Evolutionary conservation across 2,888 invertebrate genomes (phyloP).

Genomic region (Sminthurinus aureus): DNA sequence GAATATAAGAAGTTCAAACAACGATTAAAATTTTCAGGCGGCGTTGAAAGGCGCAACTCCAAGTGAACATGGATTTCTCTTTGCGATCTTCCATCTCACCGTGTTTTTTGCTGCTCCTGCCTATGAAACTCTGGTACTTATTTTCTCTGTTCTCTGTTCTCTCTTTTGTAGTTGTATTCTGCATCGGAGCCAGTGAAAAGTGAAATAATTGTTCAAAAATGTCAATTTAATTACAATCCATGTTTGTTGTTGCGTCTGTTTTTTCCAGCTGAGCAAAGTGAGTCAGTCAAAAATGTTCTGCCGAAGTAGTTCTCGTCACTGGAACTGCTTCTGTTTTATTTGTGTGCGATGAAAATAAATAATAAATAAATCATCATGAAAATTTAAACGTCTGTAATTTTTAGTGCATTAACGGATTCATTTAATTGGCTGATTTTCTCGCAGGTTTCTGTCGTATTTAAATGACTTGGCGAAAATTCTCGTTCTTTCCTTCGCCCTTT

Average conservation of each 20-base stretch:
- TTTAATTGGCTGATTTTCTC: background rate
- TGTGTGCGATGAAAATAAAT: background rate
- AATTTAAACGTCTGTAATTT: too few species aligned
- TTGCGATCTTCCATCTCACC: slow-evolving; percentile 83
- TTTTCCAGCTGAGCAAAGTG: background rate
- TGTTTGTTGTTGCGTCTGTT: background rate
- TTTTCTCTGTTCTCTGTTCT: background rate
- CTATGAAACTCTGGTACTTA: slow-evolving; percentile 75
- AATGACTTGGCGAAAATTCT: slow-evolving; percentile 71
- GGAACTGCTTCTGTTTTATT: background rate
- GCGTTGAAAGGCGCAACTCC: slow-evolving; percentile 82
- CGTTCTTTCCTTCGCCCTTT: slow-evolving; percentile 77
- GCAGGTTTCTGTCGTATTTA: slow-evolving; percentile 51
- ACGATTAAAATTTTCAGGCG: slow-evolving; percentile 75
- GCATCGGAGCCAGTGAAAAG: background rate
- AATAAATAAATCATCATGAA: too few species aligned
- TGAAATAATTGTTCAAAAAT: background rate
- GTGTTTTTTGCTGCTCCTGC: slow-evolving; percentile 83
- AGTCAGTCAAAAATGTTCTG: background rate
- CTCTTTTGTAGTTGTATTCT: background rate
- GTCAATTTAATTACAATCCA: background rate
- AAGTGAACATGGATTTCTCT: slow-evolving; percentile 84
- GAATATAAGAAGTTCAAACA: too few species aligned
- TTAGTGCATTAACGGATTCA: too few species aligned
- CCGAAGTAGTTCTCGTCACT: background rate